Evolutionary conservation across 2,797 vertebrate genomes (phyloP), one percentile per base, ranked within the genome.

Genomic region (Macrochelys suwanniensis): DNA sequence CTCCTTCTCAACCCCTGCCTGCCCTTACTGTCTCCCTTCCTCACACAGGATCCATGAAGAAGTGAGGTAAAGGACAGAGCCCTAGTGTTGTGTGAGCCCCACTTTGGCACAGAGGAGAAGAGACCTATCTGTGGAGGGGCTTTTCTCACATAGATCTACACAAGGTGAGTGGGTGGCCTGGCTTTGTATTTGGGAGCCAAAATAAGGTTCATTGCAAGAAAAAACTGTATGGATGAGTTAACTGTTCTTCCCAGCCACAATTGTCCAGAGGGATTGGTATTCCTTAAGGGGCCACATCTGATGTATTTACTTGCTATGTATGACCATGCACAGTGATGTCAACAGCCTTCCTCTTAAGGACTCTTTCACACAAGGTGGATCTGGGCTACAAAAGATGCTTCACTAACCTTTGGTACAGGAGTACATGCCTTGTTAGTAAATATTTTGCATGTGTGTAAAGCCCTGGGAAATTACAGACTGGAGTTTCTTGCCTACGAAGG

Each of bases 401-500:
- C 57, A 0, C 15, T 83, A 42, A 71, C 8, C 37, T 71, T 21
- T 71, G 21, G 5, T 54, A 57, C 23, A 31, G 47, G 15, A 94
- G 92, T 4, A 6, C 1, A 3, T 49, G 5, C 10, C 21, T 80
- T 90, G 51, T 42, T 37, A 33, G 83, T 12, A 85, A 65, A 28
- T 23, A 81, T 90, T 90, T 79, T 65, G n/a, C 82, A 47, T 74
- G 5, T 81, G 23, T 13, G 80, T 56, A 76, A 56, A 42, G 84
- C 87, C 45, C 51, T 90, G 56, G 88, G 61, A 91, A 95, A 82
- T 85, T 82, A 47, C 85, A 71, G 45, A 53, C 5, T 84, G 81
- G 7, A 81, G 88, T 90, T 83, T 84, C 37, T 37, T 94, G 37
- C 78, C 59, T 96, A 50, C 87, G 80, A 80, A 85, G 89, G 5